Evolutionary conservation across 2,888 invertebrate genomes (phyloP).

Genomic region (Eupithecia exiguata): DNA sequence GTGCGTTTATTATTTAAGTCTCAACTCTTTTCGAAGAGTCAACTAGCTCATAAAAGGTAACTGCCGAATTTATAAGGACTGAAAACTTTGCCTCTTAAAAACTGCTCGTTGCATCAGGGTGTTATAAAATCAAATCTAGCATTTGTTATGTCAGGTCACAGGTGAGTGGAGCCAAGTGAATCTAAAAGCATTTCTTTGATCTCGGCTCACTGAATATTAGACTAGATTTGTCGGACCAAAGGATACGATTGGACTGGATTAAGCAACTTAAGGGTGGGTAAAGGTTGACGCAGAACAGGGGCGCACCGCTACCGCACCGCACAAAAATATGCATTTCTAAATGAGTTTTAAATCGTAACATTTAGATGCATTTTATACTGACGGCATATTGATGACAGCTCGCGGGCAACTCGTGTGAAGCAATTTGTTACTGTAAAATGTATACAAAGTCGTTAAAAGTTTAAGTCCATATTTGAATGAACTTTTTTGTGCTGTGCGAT

Average conservation of each 20-base stretch:
- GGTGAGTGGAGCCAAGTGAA: not conserved
- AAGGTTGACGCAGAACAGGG: not conserved
- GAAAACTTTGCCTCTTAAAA: not conserved
- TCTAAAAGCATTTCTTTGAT: not conserved
- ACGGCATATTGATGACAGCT: too few relatives aligned
- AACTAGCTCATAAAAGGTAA: not conserved
- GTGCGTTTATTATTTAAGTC: too few relatives aligned
- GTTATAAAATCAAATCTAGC: not conserved
- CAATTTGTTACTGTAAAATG: too few relatives aligned
- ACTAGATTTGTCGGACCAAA: not conserved
- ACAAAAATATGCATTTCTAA: too few relatives aligned
- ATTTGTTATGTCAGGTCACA: not conserved
- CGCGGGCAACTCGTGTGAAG: too few relatives aligned
- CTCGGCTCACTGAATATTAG: constrained; percentile 4
- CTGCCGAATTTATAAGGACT: not conserved
- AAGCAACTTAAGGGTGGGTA: not conserved
- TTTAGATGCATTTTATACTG: too few relatives aligned
- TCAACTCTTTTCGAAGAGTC: too few relatives aligned
- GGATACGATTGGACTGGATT: not conserved
- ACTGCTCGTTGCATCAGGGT: not conserved
- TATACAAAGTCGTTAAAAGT: too few relatives aligned
- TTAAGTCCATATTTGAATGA: too few relatives aligned
- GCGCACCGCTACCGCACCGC: too few relatives aligned
- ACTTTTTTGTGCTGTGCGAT: too few relatives aligned
- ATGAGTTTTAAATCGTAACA: too few relatives aligned